Base-by-base conservation (phyloP, 2,888 invertebrate genomes). In the Drosophila acutilabella region DNA sequence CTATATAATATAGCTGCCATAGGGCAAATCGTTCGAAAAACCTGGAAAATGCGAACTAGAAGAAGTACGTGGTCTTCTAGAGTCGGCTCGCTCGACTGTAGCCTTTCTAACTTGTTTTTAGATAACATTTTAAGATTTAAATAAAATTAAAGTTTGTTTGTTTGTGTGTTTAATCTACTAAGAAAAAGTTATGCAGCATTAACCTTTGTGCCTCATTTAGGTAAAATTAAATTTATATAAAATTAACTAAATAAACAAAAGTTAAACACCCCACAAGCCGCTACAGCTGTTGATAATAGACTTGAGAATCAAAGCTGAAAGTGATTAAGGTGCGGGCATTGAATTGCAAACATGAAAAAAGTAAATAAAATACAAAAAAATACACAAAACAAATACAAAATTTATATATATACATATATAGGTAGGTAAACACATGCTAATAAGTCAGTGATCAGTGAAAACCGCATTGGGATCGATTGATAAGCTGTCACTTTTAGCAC, bases 401-500 rank as follows among this genome's bases (percentile, higher is more conserved):
- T 64, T 40, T 40, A 44, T 40, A 50, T 23, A 2, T 40, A 11
- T 20, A 20, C 4, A 20, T 20, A 20, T 20, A 16, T 53, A 2
- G 1, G 33, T 36, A 50, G 6, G 4, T 1, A 20, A 33, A 36
- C 36, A 36, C 0, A 36, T 36, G 36, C 4, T 13, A 38, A 44
- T 41, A 48, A 40, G 11, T 16, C 23, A 40, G 13, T 48, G 30
- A 30, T 30, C 30, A 30, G 30, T n/a, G 56, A 41, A 48, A 56
- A 58, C 64, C 58, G 33, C 54, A 71, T 54, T 38, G 42, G 18
- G 26, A 23, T 53, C 16, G 14, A n/a, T 51, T 69, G 70, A 64
- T 74, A 57, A 61, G 50, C 11, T 30, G 30, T 30, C 30, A 30
- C 30, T 30, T 30, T 30, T 7, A 30, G 8, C 26, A 14, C 7